These are phyloP conservation scores for Polydrusus pterygomalis DNA, from an alignment of 2,888 invertebrate species.

Conservation along the genomic window DNA sequence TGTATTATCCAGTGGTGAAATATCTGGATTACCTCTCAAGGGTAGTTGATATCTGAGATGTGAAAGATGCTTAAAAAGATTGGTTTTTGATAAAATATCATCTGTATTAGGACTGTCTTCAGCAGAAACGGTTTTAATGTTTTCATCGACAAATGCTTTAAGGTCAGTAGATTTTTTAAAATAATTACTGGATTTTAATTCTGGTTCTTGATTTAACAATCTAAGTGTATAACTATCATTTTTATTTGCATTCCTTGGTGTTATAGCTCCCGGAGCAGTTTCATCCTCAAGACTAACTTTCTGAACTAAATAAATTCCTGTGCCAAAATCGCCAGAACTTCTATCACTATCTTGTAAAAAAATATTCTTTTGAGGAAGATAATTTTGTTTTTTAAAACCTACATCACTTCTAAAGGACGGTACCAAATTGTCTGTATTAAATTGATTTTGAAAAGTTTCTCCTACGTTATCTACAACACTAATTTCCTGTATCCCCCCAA, in stretches of 20 bases:
- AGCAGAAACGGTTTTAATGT: not conserved
- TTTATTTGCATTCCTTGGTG: not conserved
- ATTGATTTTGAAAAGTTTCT: not conserved
- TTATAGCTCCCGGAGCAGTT: not conserved
- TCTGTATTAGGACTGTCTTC: not conserved
- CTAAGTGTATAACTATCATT: not conserved
- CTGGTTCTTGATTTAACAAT: not conserved
- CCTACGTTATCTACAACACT: slow-evolving; percentile 16
- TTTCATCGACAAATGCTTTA: not conserved
- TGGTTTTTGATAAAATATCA: not conserved
- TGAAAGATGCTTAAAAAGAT: slow-evolving; percentile 14
- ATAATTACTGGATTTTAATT: not conserved
- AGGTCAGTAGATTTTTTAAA: not conserved
- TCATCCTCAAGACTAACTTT: not conserved
- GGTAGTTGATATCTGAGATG: slow-evolving; percentile 34
- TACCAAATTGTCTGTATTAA: not conserved
- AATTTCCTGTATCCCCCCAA: not conserved
- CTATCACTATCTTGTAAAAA: not conserved
- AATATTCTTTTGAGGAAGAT: not conserved
- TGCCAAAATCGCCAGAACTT: not conserved
- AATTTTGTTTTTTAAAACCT: not conserved
- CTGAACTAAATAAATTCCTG: not conserved
- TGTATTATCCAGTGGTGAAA: not conserved
- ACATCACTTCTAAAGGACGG: not conserved
- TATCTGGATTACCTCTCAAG: slow-evolving; percentile 7